A percentile compares a stretch with the other conserved stretches of the same genome.
These are phyloP conservation scores for Aspidiotus destructor DNA, from an alignment of 2,888 invertebrate species.

Conservation along the genomic window DNA sequence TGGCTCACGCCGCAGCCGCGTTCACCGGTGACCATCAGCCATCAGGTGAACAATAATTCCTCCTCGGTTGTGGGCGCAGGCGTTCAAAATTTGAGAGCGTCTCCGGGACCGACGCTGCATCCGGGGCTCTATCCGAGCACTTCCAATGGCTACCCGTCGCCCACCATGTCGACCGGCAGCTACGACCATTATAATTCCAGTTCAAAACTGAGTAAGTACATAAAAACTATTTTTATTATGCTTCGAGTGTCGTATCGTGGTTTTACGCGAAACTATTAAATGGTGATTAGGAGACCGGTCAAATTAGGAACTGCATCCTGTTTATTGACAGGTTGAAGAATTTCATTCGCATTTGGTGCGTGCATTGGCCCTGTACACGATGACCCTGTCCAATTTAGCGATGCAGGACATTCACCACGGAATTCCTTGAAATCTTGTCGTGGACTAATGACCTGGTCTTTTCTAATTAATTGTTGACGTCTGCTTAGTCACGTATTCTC, in stretches of 20 bases:
- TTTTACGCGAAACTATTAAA: no score
- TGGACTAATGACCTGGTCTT: no score
- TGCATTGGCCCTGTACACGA: no score
- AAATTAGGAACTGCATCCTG: no score
- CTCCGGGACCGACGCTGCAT: conserved; percentile 13
- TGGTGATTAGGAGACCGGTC: no score
- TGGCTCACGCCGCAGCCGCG: conserved; percentile 21
- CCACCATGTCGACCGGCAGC: conserved; percentile 69
- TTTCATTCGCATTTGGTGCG: no score
- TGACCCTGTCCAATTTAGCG: no score
- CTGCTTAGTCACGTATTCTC: no score
- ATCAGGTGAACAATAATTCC: neutral
- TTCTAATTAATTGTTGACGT: no score
- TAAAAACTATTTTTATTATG: neutral
- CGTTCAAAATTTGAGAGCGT: conserved; percentile 14
- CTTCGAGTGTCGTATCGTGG: neutral
- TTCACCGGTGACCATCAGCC: conserved; percentile 6
- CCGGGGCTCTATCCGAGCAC: conserved; percentile 23
- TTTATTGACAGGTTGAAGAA: no score
- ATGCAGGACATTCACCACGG: no score
- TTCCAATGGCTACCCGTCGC: conserved; percentile 69
- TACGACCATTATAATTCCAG: conserved; percentile 84
- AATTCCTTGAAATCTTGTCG: no score
- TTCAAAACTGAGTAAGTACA: conserved; percentile 71
- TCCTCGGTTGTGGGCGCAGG: conserved; percentile 6